phyloP scores from a whole-genome alignment of 2,113 vertebrate species.

The Clarias gariepinus region DNA sequence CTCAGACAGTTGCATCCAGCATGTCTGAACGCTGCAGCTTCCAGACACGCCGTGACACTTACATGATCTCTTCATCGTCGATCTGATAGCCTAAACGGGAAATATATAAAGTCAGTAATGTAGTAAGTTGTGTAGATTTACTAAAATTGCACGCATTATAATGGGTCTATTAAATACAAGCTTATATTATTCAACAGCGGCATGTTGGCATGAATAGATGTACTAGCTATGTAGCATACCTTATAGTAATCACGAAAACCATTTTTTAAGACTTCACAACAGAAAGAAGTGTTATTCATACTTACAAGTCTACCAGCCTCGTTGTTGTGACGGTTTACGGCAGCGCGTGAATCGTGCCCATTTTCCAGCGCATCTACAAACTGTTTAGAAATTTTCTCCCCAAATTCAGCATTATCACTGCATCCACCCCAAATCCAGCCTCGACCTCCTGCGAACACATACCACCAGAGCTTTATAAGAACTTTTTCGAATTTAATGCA shows the following conservation, averaged over 20 bases:
- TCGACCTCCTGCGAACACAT: conserved; percentile 77
- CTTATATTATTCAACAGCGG: not conserved
- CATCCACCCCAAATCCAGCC: conserved; percentile 99
- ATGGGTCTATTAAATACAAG: not conserved
- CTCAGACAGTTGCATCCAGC: conserved; percentile 92
- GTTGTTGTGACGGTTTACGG: conserved; percentile 96
- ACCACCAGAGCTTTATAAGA: not conserved
- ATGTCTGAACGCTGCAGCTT: conserved; percentile 95
- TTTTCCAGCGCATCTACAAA: conserved; percentile 93
- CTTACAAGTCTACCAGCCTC: conserved; percentile 89
- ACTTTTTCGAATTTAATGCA: not conserved
- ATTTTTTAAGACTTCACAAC: not conserved
- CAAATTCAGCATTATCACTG: conserved; percentile 93
- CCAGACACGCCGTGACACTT: conserved; percentile 97
- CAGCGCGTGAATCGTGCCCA: conserved; percentile 87
- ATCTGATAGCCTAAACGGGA: conserved; percentile 79
- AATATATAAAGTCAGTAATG: not conserved
- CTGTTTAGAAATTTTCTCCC: conserved; percentile 89
- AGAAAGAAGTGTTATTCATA: conserved; percentile 6
- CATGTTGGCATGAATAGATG: not conserved
- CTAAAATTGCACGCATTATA: not conserved
- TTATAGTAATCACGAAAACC: not conserved
- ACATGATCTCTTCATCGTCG: conserved; percentile 87
- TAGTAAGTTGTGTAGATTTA: not conserved
- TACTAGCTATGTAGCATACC: not conserved